These are phyloP conservation scores for Cantharis lateralis DNA, from an alignment of 2,888 invertebrate genomes.

Conservation along the genomic window DNA sequence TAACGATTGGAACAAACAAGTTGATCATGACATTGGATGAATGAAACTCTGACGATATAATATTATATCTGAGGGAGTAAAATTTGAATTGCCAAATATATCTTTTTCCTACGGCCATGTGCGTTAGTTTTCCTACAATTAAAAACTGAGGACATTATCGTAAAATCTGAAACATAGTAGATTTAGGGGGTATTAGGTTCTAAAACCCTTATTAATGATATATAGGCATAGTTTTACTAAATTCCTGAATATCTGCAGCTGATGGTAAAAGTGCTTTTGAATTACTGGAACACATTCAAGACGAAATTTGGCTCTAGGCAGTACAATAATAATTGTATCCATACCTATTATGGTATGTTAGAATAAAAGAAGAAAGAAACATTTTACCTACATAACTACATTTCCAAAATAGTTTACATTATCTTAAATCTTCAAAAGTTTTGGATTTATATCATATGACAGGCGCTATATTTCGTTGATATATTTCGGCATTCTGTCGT, in stretches of 20 bases:
- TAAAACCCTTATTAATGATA: not conserved
- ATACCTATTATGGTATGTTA: no score
- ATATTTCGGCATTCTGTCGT: slow-evolving; percentile 34
- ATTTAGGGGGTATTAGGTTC: not conserved
- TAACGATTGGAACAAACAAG: no score
- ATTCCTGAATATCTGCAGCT: not conserved
- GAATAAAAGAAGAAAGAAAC: no score
- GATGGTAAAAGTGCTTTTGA: not conserved
- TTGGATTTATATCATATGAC: slow-evolving; percentile 30
- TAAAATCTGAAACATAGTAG: not conserved
- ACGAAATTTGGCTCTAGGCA: no score
- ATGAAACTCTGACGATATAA: no score
- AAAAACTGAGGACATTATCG: not conserved
- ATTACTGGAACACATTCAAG: no score
- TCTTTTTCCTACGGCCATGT: no score
- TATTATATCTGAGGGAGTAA: no score
- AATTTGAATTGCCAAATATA: no score
- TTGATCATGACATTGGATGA: no score
- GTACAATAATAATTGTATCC: no score
- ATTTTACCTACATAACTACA: not conserved
- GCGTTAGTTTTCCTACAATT: not conserved
- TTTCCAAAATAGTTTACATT: slow-evolving; percentile 13
- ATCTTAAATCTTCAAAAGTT: slow-evolving; percentile 26
- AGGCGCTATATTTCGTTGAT: slow-evolving; percentile 33
- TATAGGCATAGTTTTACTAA: not conserved